Evolutionary conservation across 35 echinoderm and acorn worm species (phyloP).

Genomic region (Nesometra sesokonis): DNA sequence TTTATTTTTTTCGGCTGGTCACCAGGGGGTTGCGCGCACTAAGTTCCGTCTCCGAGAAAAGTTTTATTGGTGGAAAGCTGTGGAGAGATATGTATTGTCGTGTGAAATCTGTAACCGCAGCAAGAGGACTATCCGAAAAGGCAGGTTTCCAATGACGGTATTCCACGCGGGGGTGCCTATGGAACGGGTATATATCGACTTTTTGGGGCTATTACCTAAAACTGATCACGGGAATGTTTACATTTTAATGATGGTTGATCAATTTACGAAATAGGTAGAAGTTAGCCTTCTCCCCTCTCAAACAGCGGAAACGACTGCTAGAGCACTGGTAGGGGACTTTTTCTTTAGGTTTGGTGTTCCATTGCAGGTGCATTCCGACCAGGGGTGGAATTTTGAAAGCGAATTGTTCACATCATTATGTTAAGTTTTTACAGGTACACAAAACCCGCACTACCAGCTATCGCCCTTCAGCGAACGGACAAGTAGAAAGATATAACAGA

Average conservation of each 20-base stretch:
- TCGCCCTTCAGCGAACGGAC: too few species aligned
- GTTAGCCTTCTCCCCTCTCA: neutral
- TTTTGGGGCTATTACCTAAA: neutral
- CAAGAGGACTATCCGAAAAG: too few species aligned
- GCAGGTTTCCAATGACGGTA: neutral
- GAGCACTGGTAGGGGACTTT: slow-evolving; percentile 12
- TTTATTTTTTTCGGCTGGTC: too few species aligned
- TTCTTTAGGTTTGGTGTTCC: slow-evolving; percentile 35
- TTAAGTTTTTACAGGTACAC: too few species aligned
- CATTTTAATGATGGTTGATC: slow-evolving; percentile 24
- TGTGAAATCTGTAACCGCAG: too few species aligned
- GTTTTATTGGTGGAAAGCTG: too few species aligned
- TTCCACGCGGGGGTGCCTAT: slow-evolving; percentile 4
- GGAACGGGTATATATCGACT: slow-evolving; percentile 13
- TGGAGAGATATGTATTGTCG: too few species aligned
- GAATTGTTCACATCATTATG: slow-evolving; percentile 10
- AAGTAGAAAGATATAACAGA: too few species aligned
- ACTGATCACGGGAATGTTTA: slow-evolving; percentile 5
- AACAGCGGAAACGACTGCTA: slow-evolving; percentile 12
- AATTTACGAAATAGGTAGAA: slow-evolving; percentile 33
- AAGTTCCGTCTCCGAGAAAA: too few species aligned
- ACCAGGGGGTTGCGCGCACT: too few species aligned
- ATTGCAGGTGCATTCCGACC: slow-evolving; percentile 19
- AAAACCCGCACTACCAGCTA: too few species aligned
- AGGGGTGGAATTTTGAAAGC: slow-evolving; percentile 40